Base-by-base conservation (phyloP, 2,113 vertebrate genomes). In the Callopanchax toddi region DNA sequence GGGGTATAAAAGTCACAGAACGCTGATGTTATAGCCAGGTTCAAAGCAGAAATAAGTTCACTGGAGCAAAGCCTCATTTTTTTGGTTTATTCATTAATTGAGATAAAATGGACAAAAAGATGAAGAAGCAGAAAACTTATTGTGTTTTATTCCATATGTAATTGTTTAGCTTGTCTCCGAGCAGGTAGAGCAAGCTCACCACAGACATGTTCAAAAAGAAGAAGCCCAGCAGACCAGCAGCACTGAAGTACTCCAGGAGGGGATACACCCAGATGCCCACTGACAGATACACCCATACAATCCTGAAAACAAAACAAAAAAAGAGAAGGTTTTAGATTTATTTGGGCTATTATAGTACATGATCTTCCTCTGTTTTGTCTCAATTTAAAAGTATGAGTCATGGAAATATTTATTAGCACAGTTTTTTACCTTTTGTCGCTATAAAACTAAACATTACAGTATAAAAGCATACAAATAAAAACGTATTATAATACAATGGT, bases 241-340 rank as follows among this genome's bases (percentile, higher is more conserved):
- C 45, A 68, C 80, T 92, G 82, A 92, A 87, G 74, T 63, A 61
- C 0, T 74, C 80, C 1, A 93, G 88, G 23, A 93, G 67, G 46
- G 92, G 91, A 64, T 92, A 92, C 25, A 92, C 92, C 92, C 92
- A 93, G 29, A 91, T 76, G 11, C 92, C 88, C 7, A 79, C 88
- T 0, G 86, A 85, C 56, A 87, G 3, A 50, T 90, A 92, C 39
- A 93, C 87, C 89, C 90, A 92, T 29, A 90, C 23, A 43, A 93
- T 87, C 92, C 91, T 92, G 77, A 52, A 74, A 44, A n/a, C n/a
- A n/a, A n/a, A 71, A 36, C 15, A 43, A 53, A 29, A 4, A n/a
- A 5, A n/a, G 6, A 44, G 3, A 45, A 22, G 23, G 11, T 16
- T n/a, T 29, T n/a, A 51, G 17, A 32, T 7, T 32, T 9, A 32